A percentile compares a stretch with the other conserved stretches of the same genome.
Evolutionary conservation across 2,888 invertebrate genomes (phyloP).

Genomic region (Helleia helle): DNA sequence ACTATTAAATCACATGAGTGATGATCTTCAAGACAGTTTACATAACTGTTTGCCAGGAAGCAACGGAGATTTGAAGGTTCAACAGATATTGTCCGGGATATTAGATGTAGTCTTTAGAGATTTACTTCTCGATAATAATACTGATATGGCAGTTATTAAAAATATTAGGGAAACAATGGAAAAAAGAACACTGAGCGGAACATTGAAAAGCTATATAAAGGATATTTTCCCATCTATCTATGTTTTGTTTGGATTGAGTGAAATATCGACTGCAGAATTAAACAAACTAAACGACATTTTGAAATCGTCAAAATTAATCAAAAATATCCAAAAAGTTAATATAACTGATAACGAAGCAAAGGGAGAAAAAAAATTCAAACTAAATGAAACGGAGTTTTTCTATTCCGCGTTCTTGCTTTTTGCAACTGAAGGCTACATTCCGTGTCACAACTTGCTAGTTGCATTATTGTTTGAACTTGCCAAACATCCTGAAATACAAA

Average conservation of each 20-base stretch:
- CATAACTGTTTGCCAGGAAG: constrained; percentile 65
- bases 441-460: constrained; percentile 46
- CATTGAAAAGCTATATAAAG: constrained; percentile 53
- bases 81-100: constrained; percentile 60
- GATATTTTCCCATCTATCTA: constrained; percentile 59
- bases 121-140: constrained; percentile 46
- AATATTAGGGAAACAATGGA: constrained; percentile 39
- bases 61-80: constrained; percentile 64
- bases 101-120: constrained; percentile 61
- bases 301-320: constrained; percentile 38
- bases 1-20: constrained; percentile 42
- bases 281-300: constrained; percentile 31
- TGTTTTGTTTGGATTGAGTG: constrained; percentile 38
- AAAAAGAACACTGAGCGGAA: constrained; percentile 36
- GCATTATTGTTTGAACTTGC: constrained; percentile 50
- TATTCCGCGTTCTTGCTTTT: constrained; percentile 44
- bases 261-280: constrained; percentile 36
- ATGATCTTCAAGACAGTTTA: constrained; percentile 46
- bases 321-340: constrained; percentile 37
- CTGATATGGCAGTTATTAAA: constrained; percentile 37
- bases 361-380: constrained; percentile 30
- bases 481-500: constrained; percentile 38
- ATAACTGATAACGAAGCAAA: constrained; percentile 37
- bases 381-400: constrained; percentile 33
- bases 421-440: constrained; percentile 55